A percentile compares a stretch with the other conserved stretches of the same genome.
phyloP scores from a whole-genome alignment of 2,888 invertebrate species.

The Seladonia tumulorum region DNA sequence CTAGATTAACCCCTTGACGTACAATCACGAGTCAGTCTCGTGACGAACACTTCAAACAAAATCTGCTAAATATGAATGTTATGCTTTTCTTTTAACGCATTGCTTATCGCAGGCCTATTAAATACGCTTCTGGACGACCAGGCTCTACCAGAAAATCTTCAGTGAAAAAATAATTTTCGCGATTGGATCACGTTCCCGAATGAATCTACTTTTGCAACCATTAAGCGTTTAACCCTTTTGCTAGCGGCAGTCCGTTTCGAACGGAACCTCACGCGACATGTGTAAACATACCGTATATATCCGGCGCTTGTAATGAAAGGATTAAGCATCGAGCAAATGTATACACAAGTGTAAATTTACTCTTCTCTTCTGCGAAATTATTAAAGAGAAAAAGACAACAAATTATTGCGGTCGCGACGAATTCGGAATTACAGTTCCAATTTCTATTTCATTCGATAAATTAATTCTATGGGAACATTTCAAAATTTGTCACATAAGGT shows the following conservation, averaged over 20 bases:
- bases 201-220: too few species aligned
- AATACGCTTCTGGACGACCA: neutral
- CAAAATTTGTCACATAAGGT: too few species aligned
- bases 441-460: too few species aligned
- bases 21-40: neutral
- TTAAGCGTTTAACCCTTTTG: too few species aligned
- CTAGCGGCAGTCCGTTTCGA: too few species aligned
- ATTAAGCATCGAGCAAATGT: neutral
- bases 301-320: too few species aligned
- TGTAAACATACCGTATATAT: too few species aligned
- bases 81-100: constrained; percentile 1
- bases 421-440: too few species aligned
- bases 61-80: constrained; percentile 6
- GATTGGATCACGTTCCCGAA: neutral
- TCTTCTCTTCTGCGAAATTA: neutral
- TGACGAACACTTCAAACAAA: too few species aligned
- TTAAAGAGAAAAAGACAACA: neutral
- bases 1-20: neutral
- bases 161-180: neutral
- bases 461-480: too few species aligned
- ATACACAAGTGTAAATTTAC: neutral
- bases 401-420: too few species aligned
- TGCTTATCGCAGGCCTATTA: neutral
- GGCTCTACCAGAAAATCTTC: neutral
- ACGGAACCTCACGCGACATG: too few species aligned